Evolutionary conservation across 2,888 invertebrate species (phyloP).

Genomic region (Odontocerum albicorne): DNA sequence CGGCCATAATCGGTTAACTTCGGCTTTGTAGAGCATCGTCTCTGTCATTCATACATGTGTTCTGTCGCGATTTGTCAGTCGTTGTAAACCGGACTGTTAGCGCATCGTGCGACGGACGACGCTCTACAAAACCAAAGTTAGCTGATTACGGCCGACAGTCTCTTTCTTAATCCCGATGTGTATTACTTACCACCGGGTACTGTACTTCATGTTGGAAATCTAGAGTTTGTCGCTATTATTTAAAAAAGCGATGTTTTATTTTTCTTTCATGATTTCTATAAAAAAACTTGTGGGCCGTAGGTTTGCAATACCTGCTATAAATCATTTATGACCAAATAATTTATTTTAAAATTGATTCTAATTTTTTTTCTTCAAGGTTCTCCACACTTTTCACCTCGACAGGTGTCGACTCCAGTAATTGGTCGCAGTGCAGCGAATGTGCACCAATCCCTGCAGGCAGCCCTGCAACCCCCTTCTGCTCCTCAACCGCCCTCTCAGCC

Average conservation of each 20-base stretch:
- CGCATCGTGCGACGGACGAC: too few relatives aligned
- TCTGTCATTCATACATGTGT: too few relatives aligned
- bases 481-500: not conserved
- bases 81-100: too few relatives aligned
- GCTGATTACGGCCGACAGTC: too few relatives aligned
- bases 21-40: too few relatives aligned
- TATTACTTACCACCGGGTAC: too few relatives aligned
- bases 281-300: too few relatives aligned
- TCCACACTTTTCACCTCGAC: slow-evolving; percentile 54
- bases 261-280: not conserved
- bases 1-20: too few relatives aligned
- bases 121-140: too few relatives aligned
- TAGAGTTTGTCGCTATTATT: not conserved
- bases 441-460: slow-evolving; percentile 35
- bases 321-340: not conserved
- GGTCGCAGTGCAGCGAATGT: slow-evolving; percentile 34
- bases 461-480: slow-evolving; percentile 24
- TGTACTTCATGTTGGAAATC: too few relatives aligned
- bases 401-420: slow-evolving; percentile 56
- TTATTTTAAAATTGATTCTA: not conserved
- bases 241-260: not conserved
- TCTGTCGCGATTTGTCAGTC: too few relatives aligned
- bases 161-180: too few relatives aligned
- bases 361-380: slow-evolving; percentile 41
- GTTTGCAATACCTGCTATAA: not conserved